Evolutionary conservation across 2,113 vertebrate genomes (phyloP), one percentile per base, ranked within the genome.

Genomic region (Mormyrus iriodes): DNA sequence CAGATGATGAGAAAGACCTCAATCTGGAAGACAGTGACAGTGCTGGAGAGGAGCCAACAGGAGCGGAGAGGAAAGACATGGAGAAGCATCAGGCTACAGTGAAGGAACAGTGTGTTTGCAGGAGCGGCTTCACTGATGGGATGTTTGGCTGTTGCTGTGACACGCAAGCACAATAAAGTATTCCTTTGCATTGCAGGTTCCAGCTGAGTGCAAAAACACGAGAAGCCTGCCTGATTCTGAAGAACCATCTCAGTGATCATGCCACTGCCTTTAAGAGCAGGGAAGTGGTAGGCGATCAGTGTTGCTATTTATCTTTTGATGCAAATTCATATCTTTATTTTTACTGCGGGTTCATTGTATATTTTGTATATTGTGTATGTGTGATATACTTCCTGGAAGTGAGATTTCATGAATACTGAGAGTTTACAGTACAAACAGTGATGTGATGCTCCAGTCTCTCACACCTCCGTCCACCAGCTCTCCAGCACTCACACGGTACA

Each of bases 151-250:
- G 9, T 76, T 15, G 65, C 1, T 82, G 17, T 48, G 39, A 24
- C 35, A 21, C 12, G 48, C 48, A n/a, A 27, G 35, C 35, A 1
- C 58, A 51, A 35, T 19, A 31, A 86, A 86, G 5, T 9, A 48
- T 24, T 42, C 65, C 3, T 53, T 1, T 21, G 89, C 91, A 13
- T 86, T 6, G 0, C 93, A 99, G 98, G 94, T 98, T 97, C 24
- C 97, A 98, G 92, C 93, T 99, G 91, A 98, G 96, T 93, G 95
- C 95, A n/a, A 97, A 97, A 91, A 97, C 99, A 96, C 95, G 96
- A 31, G 97, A 99, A 90, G 98, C 97, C 21, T 98, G 97, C 82
- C 95, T 96, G 0, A 96, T 96, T 69, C 92, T 99, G 93, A 96
- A 96, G 92, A 96, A 94, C 85, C 96, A 98, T 92, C 94, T 99